phyloP scores from a whole-genome alignment of 2,888 invertebrate genomes.

The Rhynchonema sp. region DNA sequence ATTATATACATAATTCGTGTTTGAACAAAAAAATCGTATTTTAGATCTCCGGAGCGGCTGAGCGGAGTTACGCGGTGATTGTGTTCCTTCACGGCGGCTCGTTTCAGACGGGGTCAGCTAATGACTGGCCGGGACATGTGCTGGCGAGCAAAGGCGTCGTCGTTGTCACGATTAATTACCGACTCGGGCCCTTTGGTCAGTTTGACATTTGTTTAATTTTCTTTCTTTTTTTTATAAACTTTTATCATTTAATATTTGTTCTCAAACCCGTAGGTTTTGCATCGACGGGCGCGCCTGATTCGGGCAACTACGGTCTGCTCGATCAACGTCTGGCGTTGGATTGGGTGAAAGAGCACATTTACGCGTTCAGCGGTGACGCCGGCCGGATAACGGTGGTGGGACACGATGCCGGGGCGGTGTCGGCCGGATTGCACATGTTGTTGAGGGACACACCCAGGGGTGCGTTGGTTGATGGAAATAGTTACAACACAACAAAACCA shows the following conservation, averaged over 20 bases:
- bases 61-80: slow-evolving; percentile 33
- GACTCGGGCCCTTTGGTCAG: slow-evolving; percentile 37
- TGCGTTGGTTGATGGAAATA: neutral
- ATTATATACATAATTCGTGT: neutral
- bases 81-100: slow-evolving; percentile 39
- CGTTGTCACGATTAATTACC: slow-evolving; percentile 39
- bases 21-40: slow-evolving; percentile 1
- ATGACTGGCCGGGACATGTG: slow-evolving; percentile 35
- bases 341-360: slow-evolving; percentile 48
- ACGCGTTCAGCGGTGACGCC: slow-evolving; percentile 58
- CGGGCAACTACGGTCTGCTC: slow-evolving; percentile 37
- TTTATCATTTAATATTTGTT: neutral
- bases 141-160: slow-evolving; percentile 36
- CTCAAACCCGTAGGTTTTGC: too few species aligned
- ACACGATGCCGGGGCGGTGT: slow-evolving; percentile 46
- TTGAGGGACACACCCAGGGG: slow-evolving; percentile 17
- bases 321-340: slow-evolving; percentile 34
- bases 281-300: slow-evolving; percentile 35
- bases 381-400: slow-evolving; percentile 58
- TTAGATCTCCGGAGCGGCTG: slow-evolving; percentile 15
- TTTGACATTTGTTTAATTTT: too few species aligned
- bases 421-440: slow-evolving; percentile 33
- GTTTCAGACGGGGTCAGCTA: slow-evolving; percentile 34
- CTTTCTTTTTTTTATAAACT: neutral
- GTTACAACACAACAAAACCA: neutral